Evolutionary conservation across 1,140 invertebrate genomes (phyloP).

Genomic region (Drosophila chauvacae): DNA sequence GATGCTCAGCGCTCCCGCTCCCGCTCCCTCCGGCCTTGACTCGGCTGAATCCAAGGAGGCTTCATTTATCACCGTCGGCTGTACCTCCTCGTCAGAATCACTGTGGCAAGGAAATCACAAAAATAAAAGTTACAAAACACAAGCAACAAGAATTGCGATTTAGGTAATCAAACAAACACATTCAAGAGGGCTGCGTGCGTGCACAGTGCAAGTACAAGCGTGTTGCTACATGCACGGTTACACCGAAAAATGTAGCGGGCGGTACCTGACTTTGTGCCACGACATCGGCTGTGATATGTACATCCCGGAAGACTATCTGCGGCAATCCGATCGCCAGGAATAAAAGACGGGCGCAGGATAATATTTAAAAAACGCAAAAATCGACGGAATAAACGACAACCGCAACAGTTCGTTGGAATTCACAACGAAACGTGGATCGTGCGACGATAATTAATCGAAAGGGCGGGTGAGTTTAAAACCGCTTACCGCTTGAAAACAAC

Average conservation of each 20-base stretch:
- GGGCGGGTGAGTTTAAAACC: constrained; percentile 14
- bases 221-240: constrained; percentile 35
- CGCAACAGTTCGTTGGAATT: neutral
- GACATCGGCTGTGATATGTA: constrained; percentile 61
- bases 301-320: constrained; percentile 8
- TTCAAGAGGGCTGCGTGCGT: constrained; percentile 1
- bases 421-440: neutral
- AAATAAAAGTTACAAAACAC: neutral
- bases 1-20: constrained; percentile 20
- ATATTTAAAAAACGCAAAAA: constrained; percentile 4
- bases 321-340: neutral
- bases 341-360: neutral
- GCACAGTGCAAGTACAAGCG: constrained; percentile 39
- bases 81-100: constrained; percentile 29
- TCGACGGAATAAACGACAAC: constrained; percentile 3
- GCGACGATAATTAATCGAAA: constrained; percentile 10
- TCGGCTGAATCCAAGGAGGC: constrained; percentile 23
- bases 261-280: constrained; percentile 63
- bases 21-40: constrained; percentile 42
- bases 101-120: neutral
- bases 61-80: constrained; percentile 21
- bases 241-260: neutral
- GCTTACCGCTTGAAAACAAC: constrained; percentile 3
- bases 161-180: constrained; percentile 5
- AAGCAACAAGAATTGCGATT: neutral